Evolutionary conservation across 2,888 invertebrate genomes (phyloP), one percentile per base, ranked within the genome.

Genomic region (Griposia aprilina): DNA sequence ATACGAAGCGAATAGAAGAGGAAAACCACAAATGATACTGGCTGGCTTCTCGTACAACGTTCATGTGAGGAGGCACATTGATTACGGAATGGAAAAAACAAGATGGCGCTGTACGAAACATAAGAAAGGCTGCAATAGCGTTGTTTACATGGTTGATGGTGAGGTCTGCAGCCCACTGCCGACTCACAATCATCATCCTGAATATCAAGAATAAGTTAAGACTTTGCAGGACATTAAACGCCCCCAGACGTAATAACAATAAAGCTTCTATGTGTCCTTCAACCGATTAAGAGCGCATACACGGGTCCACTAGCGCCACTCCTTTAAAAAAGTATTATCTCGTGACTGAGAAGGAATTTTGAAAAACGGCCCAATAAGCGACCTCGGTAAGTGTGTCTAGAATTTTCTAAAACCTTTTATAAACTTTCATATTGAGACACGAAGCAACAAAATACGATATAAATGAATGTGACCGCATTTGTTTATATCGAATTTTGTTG

Each of bases 31-130:
- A 41, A 59, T 87, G 59, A 72, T 81, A n/a, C 55, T 71, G 11
- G 78, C 73, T 20, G 86, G 86, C 2, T 86, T 79, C 26, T 45
- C 78, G 10, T 88, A 83, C 71, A 86, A 87, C 57, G 78, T 83
- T 7, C 86, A 83, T 78, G 0, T 83, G 6, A 78, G 2, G 13
- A 83, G 17, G 7, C 8, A 4, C 4, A 36, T 63, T 15, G 6
- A 78, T 0, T n/a, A n/a, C 4, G 79, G 82, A 59, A 15, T 36
- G 17, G 65, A 65, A 13, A 88, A 80, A 77, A 82, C 84, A 59
- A 87, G 87, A 84, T 87, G 87, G 87, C 78, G 90, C 2, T 81
- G 87, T 13, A 80, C 78, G 11, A 70, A 86, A 63, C 83, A 85
- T 26, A 87, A 76, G 8, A 73, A 78, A 15, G 86, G 88, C 8